These are phyloP conservation scores for Pteropus rufus DNA, from an alignment of 2,797 vertebrate species.

Conservation along the genomic window DNA sequence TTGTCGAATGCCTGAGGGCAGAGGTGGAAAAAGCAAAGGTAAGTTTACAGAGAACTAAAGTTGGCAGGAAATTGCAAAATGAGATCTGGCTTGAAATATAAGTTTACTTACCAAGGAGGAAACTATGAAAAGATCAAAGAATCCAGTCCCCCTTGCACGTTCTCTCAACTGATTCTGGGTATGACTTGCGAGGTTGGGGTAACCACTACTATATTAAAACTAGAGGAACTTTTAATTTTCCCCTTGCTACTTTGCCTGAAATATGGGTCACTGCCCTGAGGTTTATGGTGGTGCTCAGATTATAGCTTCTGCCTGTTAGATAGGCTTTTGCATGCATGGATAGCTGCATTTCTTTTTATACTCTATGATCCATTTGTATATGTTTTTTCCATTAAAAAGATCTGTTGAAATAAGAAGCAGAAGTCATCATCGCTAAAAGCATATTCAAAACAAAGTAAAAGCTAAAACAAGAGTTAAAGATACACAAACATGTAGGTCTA, in stretches of 20 bases:
- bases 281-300: not conserved
- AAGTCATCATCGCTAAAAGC: not conserved
- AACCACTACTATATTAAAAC: not conserved
- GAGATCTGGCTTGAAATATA: conserved; percentile 37
- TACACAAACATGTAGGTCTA: not conserved
- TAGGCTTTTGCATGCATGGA: not conserved
- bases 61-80: conserved; percentile 38
- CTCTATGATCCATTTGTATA: not conserved
- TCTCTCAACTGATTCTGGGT: not conserved
- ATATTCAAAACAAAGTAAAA: conserved; percentile 5
- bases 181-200: not conserved
- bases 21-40: conserved; percentile 26
- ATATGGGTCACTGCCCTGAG: not conserved
- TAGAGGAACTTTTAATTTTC: not conserved
- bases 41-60: not conserved
- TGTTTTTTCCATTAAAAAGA: conserved; percentile 11
- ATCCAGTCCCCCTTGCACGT: not conserved
- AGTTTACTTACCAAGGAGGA: conserved; percentile 25
- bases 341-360: not conserved
- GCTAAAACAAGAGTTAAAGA: not conserved
- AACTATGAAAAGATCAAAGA: conserved; percentile 42
- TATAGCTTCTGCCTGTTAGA: not conserved
- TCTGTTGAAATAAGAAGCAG: not conserved
- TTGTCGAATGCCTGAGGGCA: not conserved
- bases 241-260: conserved; percentile 13